Base-by-base conservation (phyloP, 2,888 invertebrate genomes). In the Chouioia cunea region DNA sequence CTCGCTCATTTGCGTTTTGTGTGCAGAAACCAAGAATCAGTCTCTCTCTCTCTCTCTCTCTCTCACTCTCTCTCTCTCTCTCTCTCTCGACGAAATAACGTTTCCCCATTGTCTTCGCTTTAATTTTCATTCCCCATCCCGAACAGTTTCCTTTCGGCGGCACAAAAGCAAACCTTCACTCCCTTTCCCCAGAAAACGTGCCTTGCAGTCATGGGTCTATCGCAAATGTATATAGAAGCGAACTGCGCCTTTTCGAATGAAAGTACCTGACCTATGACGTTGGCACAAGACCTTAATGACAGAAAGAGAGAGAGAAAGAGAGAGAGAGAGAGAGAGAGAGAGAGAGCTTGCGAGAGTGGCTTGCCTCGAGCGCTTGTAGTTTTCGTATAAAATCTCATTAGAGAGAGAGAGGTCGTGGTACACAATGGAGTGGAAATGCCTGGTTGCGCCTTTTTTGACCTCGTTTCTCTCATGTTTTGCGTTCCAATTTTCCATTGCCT, bases 301-400 rank as follows among this genome's bases (percentile, higher is more conserved):
- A 54, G 47, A 52, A 18, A 20, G 53, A 8, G 14, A 27, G n/a
- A 53, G 15, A 52, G 46, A 46, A 22, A 46, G n/a, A 47, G 47
- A 47, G 60, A 23, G 16, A 44, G 20, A 12, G 20, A 18, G 16
- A 44, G 56, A n/a, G n/a, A n/a, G 14, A 50, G 48, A 48, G 57
- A 20, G 48, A 36, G 22, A n/a, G 27, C n/a, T 16, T 6, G 36
- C 20, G 22, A 23, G 20, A 15, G 43, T 4, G 20, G 4, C n/a
- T 27, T 2, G 43, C n/a, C n/a, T n/a, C n/a, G 0, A 43, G 18
- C 52, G 56, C 60, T 65, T 16, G 48, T 27, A 73, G 70, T 75
- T 76, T 77, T 76, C 75, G 77, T 76, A 77, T 76, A 76, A 78
- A 78, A 77, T 77, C 78, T 78, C 77, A 77, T 78, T 77, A 77